A percentile compares a stretch with the other conserved stretches of the same genome.
phyloP scores from a whole-genome alignment of 64 coral and sea anemone genomes.

The Dendronephthya gigantea region DNA sequence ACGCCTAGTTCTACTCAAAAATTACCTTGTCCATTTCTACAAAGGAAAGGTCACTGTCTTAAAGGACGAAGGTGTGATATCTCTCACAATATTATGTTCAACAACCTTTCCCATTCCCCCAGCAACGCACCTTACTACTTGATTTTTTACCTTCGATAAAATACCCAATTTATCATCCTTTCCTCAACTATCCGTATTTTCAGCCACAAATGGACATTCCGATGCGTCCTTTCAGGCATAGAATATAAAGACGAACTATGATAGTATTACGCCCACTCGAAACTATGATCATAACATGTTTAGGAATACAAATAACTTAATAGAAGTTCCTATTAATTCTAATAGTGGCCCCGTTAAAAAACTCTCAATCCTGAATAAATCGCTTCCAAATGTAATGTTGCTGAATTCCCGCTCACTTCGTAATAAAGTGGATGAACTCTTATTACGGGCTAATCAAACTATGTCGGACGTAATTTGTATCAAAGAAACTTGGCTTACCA shows the following conservation, averaged over 20 bases:
- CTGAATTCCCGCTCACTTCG: slow-evolving; percentile 3
- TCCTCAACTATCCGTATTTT: not conserved
- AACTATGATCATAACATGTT: not conserved
- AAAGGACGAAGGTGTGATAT: not conserved
- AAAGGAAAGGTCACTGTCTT: not conserved
- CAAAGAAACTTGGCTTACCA: slow-evolving; percentile 9
- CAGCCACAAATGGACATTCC: not conserved
- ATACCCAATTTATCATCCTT: not conserved
- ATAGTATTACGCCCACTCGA: not conserved
- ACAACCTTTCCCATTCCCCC: slow-evolving; percentile 12
- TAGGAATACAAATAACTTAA: not conserved
- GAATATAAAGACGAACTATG: not conserved
- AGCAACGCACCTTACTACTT: not conserved
- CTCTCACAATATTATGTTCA: not conserved
- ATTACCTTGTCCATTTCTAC: not conserved
- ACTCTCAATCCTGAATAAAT: not conserved
- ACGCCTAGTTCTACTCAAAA: not conserved
- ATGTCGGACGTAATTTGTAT: not conserved
- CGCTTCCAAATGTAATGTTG: slow-evolving; percentile 20
- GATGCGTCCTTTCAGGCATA: not conserved
- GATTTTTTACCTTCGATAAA: not conserved
- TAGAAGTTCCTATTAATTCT: not conserved
- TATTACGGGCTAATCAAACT: not conserved
- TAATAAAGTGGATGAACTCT: slow-evolving; percentile 17
- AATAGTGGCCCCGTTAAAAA: not conserved